phyloP scores from a whole-genome alignment of 2,113 vertebrate species.

The Bos javanicus region DNA sequence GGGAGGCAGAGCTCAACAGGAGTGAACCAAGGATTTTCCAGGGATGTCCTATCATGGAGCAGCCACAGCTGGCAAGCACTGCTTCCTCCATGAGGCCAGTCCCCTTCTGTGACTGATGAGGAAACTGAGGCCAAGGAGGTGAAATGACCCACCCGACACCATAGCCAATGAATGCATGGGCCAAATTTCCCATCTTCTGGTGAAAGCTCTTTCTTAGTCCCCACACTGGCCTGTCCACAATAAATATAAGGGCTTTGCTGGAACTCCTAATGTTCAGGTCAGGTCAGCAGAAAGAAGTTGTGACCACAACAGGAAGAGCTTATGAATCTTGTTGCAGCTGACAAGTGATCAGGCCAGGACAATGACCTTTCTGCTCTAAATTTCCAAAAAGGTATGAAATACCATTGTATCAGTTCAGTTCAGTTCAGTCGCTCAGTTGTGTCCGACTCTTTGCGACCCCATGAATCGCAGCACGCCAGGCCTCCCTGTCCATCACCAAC shows the following conservation, averaged over 20 bases:
- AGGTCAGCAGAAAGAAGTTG: not conserved
- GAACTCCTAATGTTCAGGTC: not conserved
- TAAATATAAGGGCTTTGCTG: not conserved
- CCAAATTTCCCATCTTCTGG: not conserved
- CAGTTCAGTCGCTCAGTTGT: no score
- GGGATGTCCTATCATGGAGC: accelerated
- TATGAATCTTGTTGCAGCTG: not conserved
- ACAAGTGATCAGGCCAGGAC: not conserved
- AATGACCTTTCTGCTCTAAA: not conserved
- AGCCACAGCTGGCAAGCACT: not conserved
- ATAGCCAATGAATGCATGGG: not conserved
- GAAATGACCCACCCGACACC: not conserved
- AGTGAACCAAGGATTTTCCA: not conserved
- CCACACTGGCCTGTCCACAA: not conserved
- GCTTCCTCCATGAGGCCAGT: not conserved
- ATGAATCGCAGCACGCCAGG: no score
- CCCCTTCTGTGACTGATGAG: not conserved
- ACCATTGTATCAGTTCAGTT: no score
- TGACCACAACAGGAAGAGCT: not conserved
- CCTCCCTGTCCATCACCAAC: no score
- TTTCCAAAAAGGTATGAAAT: not conserved
- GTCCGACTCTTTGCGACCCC: no score
- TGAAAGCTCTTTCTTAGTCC: not conserved
- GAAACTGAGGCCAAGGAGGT: not conserved
- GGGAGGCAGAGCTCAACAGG: not conserved